Evolutionary conservation across 2,797 vertebrate genomes (phyloP).

Genomic region (Sebastes ruberrimus): DNA sequence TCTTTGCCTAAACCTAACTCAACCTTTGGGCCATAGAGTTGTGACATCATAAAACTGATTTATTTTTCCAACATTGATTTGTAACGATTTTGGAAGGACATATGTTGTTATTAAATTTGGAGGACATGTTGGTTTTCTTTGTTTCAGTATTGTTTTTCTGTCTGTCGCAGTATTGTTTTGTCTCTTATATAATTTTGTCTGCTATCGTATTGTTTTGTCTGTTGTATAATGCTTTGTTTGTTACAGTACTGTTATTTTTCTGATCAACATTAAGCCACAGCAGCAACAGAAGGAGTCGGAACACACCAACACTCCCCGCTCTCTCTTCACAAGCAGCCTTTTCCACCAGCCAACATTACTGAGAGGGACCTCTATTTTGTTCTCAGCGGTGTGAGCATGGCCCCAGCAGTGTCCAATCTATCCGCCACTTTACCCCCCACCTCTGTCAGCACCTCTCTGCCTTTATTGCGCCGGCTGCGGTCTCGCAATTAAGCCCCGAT

Average conservation of each 20-base stretch:
- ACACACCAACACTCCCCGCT: neutral
- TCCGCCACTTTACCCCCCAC: constrained; percentile 52
- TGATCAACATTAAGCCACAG: neutral
- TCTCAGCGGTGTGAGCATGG: constrained; percentile 16
- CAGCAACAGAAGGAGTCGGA: neutral
- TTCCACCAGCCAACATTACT: neutral
- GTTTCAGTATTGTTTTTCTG: neutral
- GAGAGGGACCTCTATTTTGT: constrained; percentile 40
- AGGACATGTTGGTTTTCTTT: neutral
- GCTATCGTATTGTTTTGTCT: neutral
- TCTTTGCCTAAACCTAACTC: too few species aligned
- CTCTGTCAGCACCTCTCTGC: constrained; percentile 17
- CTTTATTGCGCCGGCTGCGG: neutral
- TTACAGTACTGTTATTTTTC: neutral
- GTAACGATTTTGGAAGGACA: too few species aligned
- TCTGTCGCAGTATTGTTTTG: neutral
- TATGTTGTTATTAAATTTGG: neutral
- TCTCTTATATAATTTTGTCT: neutral
- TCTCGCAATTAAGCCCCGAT: constrained; percentile 23
- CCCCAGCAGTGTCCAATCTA: constrained; percentile 54
- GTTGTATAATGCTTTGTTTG: neutral
- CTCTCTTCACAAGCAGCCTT: neutral
- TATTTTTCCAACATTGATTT: too few species aligned
- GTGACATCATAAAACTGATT: too few species aligned
- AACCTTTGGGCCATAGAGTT: too few species aligned